Evolutionary conservation across 2,888 invertebrate genomes (phyloP).

Genomic region (Xestobium rufovillosum): DNA sequence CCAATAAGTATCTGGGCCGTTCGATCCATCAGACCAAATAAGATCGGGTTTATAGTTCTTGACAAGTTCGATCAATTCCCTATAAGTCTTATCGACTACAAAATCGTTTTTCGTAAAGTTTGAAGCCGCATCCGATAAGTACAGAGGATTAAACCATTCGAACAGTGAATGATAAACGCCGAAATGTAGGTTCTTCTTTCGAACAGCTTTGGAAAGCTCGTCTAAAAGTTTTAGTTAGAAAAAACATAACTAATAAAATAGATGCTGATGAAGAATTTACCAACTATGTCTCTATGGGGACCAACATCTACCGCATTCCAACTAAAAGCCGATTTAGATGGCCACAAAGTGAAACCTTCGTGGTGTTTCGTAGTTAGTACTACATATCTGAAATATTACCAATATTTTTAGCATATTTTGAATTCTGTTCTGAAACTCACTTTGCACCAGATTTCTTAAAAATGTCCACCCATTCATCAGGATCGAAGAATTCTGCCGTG

Average conservation of each 20-base stretch:
- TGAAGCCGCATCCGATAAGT: slow-evolving; percentile 58
- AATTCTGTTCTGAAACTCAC: slow-evolving; percentile 40
- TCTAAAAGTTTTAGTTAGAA: slow-evolving; percentile 40
- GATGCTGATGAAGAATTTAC: slow-evolving; percentile 29
- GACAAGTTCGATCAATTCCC: slow-evolving; percentile 74
- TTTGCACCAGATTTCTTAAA: slow-evolving; percentile 76
- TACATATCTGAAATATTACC: slow-evolving; percentile 54
- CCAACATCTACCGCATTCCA: slow-evolving; percentile 54
- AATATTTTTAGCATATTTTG: background rate
- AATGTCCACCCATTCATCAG: slow-evolving; percentile 70
- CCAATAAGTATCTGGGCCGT: slow-evolving; percentile 88
- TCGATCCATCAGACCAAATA: slow-evolving; percentile 94
- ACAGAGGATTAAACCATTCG: slow-evolving; percentile 85
- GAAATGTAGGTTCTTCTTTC: slow-evolving; percentile 57
- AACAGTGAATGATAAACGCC: slow-evolving; percentile 81
- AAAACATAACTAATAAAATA: slow-evolving; percentile 19
- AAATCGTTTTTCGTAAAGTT: slow-evolving; percentile 59
- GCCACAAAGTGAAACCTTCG: slow-evolving; percentile 79
- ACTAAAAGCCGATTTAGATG: slow-evolving; percentile 71
- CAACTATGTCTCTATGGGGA: slow-evolving; percentile 32
- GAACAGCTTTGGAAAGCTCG: slow-evolving; percentile 63
- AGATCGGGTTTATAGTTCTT: slow-evolving; percentile 64
- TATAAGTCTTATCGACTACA: slow-evolving; percentile 62
- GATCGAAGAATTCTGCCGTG: slow-evolving; percentile 78
- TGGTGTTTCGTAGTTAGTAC: slow-evolving; percentile 85